Evolutionary conservation across 2,888 invertebrate species (phyloP).

Genomic region (Drosophila rubida): DNA sequence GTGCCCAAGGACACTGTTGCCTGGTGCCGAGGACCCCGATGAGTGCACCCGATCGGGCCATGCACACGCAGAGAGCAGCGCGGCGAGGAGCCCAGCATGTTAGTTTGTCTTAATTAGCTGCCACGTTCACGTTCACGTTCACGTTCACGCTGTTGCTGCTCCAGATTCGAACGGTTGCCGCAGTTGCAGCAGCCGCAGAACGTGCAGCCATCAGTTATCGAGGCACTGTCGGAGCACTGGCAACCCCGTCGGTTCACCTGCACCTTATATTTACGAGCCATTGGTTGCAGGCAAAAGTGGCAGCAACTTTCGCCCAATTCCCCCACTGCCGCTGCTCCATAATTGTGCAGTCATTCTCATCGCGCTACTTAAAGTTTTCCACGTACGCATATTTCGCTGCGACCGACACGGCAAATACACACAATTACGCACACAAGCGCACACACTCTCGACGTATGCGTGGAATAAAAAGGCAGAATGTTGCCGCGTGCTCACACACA

Average conservation of each 20-base stretch:
- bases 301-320: constrained; percentile 37
- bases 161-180: constrained; percentile 16
- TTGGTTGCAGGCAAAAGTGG: constrained; percentile 62
- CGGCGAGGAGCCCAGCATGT: constrained; percentile 45
- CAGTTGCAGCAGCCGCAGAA: constrained; percentile 8
- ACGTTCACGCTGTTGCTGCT: constrained; percentile 23
- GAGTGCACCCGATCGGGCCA: constrained; percentile 20
- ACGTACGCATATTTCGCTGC: constrained; percentile 56
- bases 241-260: constrained; percentile 51
- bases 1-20: constrained; percentile 60
- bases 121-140: constrained; percentile 26
- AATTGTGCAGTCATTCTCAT: constrained; percentile 75
- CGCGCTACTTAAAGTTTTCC: constrained; percentile 59
- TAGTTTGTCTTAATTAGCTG: constrained; percentile 79
- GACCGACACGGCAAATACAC: constrained; percentile 7
- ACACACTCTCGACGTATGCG: constrained; percentile 56
- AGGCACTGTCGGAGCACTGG: constrained; percentile 37
- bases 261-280: constrained; percentile 70
- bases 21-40: constrained; percentile 26
- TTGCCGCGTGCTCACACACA: constrained; percentile 12
- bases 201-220: constrained; percentile 36
- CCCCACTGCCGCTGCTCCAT: constrained; percentile 28
- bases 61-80: constrained; percentile 36
- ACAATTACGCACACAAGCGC: background rate
- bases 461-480: constrained; percentile 62